Percentiles rank a stretch among this genome's conserved stretches.
phyloP scores from a whole-genome alignment of 1,140 invertebrate species.

The Monomorium pharaonis region DNA sequence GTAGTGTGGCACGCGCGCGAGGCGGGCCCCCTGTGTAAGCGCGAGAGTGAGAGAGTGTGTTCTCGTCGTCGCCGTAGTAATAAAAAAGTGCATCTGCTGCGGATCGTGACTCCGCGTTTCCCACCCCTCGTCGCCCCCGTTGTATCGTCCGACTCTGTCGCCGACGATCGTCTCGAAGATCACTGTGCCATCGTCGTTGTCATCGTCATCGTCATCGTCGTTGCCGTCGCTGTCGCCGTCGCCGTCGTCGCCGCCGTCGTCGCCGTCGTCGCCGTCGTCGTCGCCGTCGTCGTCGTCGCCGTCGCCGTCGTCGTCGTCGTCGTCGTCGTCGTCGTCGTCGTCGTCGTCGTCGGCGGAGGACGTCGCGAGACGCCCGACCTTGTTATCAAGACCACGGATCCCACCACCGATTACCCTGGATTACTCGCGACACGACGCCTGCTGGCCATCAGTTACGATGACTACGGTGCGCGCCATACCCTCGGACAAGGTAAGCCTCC shows the following conservation, averaged over 20 bases:
- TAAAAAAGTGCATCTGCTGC: not conserved
- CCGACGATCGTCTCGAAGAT: constrained; percentile 10
- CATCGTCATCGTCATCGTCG: constrained; percentile 5
- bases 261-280: not conserved
- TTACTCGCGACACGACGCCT: constrained; percentile 65
- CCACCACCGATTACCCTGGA: constrained; percentile 73
- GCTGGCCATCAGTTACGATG: constrained; percentile 75
- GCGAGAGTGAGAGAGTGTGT: constrained; percentile 59
- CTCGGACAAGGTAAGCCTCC: constrained; percentile 80
- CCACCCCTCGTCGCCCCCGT: not conserved
- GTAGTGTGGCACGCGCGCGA: constrained; percentile 72
- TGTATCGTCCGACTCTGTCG: constrained; percentile 9
- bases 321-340: constrained; percentile 53
- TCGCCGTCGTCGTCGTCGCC: constrained; percentile 5
- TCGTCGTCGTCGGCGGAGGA: constrained; percentile 46
- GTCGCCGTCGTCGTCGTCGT: constrained; percentile 14
- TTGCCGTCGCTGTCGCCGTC: constrained; percentile 25
- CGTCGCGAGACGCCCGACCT: constrained; percentile 56
- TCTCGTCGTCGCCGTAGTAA: not conserved
- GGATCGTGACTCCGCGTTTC: not conserved
- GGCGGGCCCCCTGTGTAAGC: constrained; percentile 32
- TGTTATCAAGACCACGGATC: constrained; percentile 69
- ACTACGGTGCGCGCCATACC: constrained; percentile 81
- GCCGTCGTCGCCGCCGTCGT: constrained; percentile 60
- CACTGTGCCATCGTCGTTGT: constrained; percentile 57